Evolutionary conservation across 2,797 vertebrate genomes (phyloP), one percentile per base, ranked within the genome.

Genomic region (Lutra lutra): DNA sequence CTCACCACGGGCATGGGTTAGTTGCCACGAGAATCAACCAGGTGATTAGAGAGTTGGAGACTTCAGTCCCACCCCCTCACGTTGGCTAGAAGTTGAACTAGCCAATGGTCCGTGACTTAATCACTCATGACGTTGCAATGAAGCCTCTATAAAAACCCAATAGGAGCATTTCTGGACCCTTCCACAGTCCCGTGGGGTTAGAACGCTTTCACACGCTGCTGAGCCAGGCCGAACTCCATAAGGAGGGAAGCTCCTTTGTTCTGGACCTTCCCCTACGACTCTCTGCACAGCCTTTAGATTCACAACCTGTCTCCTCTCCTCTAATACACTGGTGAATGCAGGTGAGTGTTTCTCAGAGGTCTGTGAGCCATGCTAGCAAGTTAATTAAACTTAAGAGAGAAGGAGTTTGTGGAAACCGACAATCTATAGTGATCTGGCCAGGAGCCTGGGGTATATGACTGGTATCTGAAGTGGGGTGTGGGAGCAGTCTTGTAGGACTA

Each of bases 81-180:
- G 0, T 48, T 48, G 73, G 15, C 73, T 48, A 18, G 15, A 32
- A 27, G 27, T 48, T 77, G 40, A 77, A 5, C 17, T 27, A 48
- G 40, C 40, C 40, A 46, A 75, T 10, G 72, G 72, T 13, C 72
- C 5, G 25, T 25, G 21, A 9, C 40, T 73, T 72, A 14, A 40
- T 73, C 15, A 77, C 18, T 77, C 40, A 77, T 3, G 15, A 29
- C 8, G 1, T 2, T 48, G 43, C 27, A 77, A 11, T 11, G 43
- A 15, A 32, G 43, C 27, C 9, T 32, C 27, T 77, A 32, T 48
- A 77, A 32, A 77, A 77, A 77, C 15, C 27, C 43, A 48, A 11
- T 27, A 20, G 2, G 4, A 77, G 73, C 0, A 1, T 27, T 18
- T 77, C 27, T 20, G 14, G 40, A 8, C 2, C 0, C 15, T 32